phyloP scores from a whole-genome alignment of 2,797 vertebrate species.

The Vireo griseus region DNA sequence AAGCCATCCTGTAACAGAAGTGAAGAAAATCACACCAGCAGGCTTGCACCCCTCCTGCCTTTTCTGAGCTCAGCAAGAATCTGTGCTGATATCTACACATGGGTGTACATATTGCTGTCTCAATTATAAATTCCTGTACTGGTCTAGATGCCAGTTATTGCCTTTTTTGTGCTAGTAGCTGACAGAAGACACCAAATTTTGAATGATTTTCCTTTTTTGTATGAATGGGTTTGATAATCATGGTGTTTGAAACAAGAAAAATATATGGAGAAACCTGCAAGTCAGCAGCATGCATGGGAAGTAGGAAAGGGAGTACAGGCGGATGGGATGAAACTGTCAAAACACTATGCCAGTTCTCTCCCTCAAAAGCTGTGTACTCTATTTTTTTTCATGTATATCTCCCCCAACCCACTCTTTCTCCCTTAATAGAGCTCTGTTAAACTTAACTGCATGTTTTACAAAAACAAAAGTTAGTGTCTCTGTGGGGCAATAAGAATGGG shows the following conservation, averaged over 20 bases:
- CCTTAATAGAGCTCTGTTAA: background rate
- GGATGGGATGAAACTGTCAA: background rate
- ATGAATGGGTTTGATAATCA: background rate
- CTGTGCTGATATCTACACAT: background rate
- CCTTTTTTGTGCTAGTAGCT: background rate
- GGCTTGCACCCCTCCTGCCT: background rate
- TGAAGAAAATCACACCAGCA: background rate
- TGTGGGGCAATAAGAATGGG: background rate
- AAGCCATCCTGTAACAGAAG: background rate
- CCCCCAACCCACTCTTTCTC: accelerated
- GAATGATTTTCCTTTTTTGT: background rate
- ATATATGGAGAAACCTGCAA: background rate
- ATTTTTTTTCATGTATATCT: background rate
- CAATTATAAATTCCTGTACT: background rate
- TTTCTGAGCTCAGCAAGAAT: background rate
- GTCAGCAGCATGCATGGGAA: background rate
- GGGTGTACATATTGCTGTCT: background rate
- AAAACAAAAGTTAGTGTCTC: background rate
- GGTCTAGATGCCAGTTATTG: background rate
- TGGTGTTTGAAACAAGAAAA: background rate
- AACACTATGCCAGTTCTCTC: background rate
- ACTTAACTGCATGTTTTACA: background rate
- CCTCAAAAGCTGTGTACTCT: background rate
- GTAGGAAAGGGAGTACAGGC: background rate
- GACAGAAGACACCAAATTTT: background rate